Conservation (phyloP, 2,888 invertebrate genomes). For the Cynaeus angustus region DNA sequence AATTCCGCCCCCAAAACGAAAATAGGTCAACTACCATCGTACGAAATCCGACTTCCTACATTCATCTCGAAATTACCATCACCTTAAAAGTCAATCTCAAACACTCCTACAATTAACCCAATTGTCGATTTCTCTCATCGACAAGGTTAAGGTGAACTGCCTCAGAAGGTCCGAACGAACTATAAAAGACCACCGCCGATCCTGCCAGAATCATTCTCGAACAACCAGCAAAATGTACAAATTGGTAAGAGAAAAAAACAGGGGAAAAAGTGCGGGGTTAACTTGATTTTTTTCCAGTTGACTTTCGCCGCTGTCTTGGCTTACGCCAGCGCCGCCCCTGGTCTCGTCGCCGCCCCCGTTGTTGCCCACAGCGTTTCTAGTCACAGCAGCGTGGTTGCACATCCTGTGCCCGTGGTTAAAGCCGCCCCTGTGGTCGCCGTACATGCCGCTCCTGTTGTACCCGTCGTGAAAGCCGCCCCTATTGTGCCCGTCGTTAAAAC, state of each 20-base stretch:
- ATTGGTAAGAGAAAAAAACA: slow-evolving; percentile 29
- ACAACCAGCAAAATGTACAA: slow-evolving; percentile 39
- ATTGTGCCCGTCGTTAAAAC: slow-evolving; percentile 59
- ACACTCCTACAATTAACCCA: slow-evolving; percentile 23
- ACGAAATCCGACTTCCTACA: slow-evolving; percentile 7
- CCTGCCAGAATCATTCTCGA: slow-evolving; percentile 6
- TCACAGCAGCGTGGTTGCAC: slow-evolving; percentile 44
- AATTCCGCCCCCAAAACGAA: background rate
- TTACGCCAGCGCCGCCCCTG: slow-evolving; percentile 66
- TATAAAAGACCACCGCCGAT: slow-evolving; percentile 35
- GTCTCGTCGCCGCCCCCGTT: slow-evolving; percentile 53
- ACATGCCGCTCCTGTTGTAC: slow-evolving; percentile 58
- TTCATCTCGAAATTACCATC: background rate
- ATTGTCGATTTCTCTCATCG: slow-evolving; percentile 13
- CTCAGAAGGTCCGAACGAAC: background rate
- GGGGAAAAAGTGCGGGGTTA: background rate
- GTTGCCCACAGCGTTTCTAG: slow-evolving; percentile 52
- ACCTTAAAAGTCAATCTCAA: slow-evolving; percentile 7
- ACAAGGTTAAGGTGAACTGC: slow-evolving; percentile 44
- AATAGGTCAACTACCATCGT: slow-evolving; percentile 16
- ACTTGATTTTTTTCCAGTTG: slow-evolving; percentile 66
- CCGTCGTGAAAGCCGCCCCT: slow-evolving; percentile 58
- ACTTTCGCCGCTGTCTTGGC: slow-evolving; percentile 73
- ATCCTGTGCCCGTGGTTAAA: slow-evolving; percentile 56
- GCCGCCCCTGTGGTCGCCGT: slow-evolving; percentile 59